These are phyloP conservation scores for Charadrius vociferus DNA, from an alignment of 2,113 vertebrate genomes.

Conservation along the genomic window DNA sequence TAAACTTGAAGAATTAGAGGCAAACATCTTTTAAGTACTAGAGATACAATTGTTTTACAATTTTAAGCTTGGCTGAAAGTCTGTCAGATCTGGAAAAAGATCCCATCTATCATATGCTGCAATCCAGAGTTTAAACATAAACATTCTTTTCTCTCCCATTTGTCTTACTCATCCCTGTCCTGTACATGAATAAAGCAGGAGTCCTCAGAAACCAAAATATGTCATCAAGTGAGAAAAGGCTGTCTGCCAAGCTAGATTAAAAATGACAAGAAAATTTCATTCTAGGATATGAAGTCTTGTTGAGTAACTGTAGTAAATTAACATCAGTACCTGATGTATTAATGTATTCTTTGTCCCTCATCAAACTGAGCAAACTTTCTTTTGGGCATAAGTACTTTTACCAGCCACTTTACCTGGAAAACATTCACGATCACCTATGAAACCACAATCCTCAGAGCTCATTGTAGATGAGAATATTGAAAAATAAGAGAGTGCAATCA, in stretches of 20 bases:
- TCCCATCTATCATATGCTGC: background rate
- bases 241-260: background rate
- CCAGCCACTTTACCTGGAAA: background rate
- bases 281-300: background rate
- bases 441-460: background rate
- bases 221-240: background rate
- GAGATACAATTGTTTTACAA: background rate
- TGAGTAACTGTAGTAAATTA: background rate
- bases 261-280: background rate
- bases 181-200: background rate
- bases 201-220: background rate
- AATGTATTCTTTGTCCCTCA: background rate
- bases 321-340: background rate
- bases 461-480: background rate
- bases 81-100: background rate
- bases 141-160: background rate
- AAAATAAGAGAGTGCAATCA: background rate
- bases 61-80: background rate
- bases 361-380: background rate
- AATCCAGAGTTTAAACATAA: conserved; percentile 1
- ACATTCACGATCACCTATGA: background rate
- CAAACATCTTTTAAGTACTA: background rate
- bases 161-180: background rate
- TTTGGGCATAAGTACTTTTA: background rate
- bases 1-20: background rate